Evolutionary conservation across 1,140 invertebrate genomes (phyloP).

Genomic region (Hylaeus anthracinus): DNA sequence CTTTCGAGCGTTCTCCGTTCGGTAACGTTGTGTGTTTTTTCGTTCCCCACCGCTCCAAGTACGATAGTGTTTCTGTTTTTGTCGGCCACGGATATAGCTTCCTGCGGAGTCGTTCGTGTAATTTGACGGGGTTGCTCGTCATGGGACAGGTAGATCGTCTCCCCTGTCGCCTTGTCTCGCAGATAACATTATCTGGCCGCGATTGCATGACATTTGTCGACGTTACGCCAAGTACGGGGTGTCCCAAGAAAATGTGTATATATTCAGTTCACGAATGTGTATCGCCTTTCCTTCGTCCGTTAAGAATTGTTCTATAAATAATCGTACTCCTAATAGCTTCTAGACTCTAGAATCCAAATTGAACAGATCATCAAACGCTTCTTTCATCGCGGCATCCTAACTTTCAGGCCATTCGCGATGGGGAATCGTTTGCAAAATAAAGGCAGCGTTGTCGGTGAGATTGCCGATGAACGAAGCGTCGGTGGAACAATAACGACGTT

Average conservation of each 20-base stretch:
- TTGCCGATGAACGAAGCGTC: constrained; percentile 2
- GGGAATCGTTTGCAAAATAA: constrained; percentile 15
- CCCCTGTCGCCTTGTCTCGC: neutral
- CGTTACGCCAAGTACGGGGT: neutral
- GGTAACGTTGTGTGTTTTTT: constrained; percentile 22
- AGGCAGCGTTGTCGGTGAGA: constrained; percentile 20
- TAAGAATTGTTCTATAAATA: too few relatives aligned
- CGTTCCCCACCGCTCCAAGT: neutral
- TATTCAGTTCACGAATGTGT: too few relatives aligned
- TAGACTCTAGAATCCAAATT: too few relatives aligned
- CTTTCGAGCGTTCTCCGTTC: constrained; percentile 15
- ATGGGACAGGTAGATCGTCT: neutral
- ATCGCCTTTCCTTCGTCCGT: too few relatives aligned
- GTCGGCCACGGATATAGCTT: neutral
- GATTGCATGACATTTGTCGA: constrained; percentile 17
- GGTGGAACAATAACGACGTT: constrained; percentile 44
- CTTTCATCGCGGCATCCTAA: too few relatives aligned
- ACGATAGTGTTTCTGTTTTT: constrained; percentile 24
- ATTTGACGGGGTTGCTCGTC: constrained; percentile 35
- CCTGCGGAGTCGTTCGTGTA: constrained; percentile 13
- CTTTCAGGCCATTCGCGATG: neutral
- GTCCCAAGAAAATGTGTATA: too few relatives aligned
- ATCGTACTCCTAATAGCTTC: too few relatives aligned
- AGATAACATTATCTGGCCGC: neutral
- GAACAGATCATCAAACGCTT: too few relatives aligned